Conservation (phyloP, 2,113 vertebrate species). For the Mellivora capensis region DNA sequence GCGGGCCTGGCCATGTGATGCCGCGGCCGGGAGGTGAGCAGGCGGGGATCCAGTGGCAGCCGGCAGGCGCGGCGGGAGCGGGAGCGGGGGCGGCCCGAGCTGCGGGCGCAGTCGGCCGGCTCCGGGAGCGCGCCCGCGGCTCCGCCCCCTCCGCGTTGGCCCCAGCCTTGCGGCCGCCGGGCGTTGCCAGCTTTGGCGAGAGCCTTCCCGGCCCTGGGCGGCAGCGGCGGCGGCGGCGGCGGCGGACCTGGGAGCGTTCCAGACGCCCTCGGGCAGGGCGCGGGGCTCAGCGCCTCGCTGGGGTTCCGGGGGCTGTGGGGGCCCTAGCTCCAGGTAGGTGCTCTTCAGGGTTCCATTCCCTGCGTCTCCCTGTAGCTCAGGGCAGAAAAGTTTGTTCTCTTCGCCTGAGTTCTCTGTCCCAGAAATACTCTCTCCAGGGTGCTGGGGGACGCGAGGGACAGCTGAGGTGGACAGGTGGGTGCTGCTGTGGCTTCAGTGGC, state of each 20-base stretch:
- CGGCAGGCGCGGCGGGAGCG: not conserved
- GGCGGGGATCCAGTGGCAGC: constrained; percentile 28
- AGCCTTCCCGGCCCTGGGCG: constrained; percentile 3
- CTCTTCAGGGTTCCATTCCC: not conserved
- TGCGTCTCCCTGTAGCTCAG: not conserved
- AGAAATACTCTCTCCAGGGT: not conserved
- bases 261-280: constrained; percentile 17
- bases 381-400: constrained; percentile 16
- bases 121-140: constrained; percentile 30
- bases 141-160: constrained; percentile 33
- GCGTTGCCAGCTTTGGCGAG: constrained; percentile 29
- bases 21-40: not conserved
- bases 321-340: constrained; percentile 53
- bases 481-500: not conserved
- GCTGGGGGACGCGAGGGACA: not conserved
- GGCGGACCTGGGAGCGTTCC: not conserved
- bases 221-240: not conserved
- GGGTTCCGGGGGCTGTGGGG: not conserved
- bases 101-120: not conserved
- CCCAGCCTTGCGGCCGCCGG: not conserved
- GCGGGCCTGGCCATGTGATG: constrained; percentile 66
- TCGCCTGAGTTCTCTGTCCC: not conserved
- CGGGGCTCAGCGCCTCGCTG: not conserved
- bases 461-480: not conserved
- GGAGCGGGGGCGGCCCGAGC: constrained; percentile 41